These are phyloP conservation scores for Phyllotreta striolata DNA, from an alignment of 2,888 invertebrate species.

Conservation along the genomic window DNA sequence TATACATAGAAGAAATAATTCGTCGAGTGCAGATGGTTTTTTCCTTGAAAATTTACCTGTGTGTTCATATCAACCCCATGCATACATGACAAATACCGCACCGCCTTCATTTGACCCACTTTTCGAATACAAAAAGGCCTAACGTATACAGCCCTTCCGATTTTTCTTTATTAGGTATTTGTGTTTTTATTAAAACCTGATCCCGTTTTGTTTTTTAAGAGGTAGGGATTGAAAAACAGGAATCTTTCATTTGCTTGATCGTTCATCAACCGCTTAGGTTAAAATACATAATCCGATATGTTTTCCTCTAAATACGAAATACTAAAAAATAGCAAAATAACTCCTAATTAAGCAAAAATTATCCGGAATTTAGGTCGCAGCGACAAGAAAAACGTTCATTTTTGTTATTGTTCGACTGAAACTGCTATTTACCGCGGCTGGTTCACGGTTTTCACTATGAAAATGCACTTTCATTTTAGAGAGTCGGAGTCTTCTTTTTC, in stretches of 20 bases:
- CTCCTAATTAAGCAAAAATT: not conserved
- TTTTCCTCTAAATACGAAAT: not conserved
- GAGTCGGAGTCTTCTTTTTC: conserved; percentile 26
- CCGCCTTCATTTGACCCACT: conserved; percentile 47
- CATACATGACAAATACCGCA: conserved; percentile 30
- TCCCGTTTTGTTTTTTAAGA: not conserved
- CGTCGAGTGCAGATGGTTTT: conserved; percentile 4
- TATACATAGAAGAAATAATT: too few relatives aligned
- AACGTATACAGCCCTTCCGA: conserved; percentile 38
- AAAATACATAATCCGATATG: not conserved
- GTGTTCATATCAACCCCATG: conserved; percentile 40
- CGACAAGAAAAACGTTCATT: conserved; percentile 7
- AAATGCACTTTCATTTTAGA: conserved; percentile 40
- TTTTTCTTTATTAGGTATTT: conserved; percentile 25
- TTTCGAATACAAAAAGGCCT: conserved; percentile 38
- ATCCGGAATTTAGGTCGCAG: conserved; percentile 7
- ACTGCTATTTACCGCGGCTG: not conserved
- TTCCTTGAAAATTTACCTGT: conserved; percentile 38
- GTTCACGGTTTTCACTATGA: conserved; percentile 30
- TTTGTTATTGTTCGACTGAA: conserved; percentile 15
- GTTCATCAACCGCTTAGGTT: too few relatives aligned
- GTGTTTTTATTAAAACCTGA: conserved; percentile 4
- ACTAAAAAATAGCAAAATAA: not conserved
- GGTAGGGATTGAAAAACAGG: too few relatives aligned
- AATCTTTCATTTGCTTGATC: too few relatives aligned